Conservation (phyloP, 2,113 vertebrate genomes). For the Microtus oregoni region DNA sequence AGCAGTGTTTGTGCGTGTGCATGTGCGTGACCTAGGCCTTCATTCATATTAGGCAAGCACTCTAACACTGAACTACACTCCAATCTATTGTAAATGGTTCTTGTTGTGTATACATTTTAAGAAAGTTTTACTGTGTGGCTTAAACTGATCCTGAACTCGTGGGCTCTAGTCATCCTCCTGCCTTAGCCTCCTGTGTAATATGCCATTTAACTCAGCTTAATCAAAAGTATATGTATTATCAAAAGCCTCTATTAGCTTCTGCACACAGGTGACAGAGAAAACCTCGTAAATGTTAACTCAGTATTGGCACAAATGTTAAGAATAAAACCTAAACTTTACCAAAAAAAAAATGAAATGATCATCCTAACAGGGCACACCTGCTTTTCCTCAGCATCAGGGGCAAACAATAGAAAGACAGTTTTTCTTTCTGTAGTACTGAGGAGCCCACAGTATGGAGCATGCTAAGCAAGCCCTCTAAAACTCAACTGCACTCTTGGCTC, state of each 20-base stretch:
- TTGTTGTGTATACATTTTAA: background rate
- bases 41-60: background rate
- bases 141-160: background rate
- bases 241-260: conserved; percentile 52
- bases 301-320: conserved; percentile 39
- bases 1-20: background rate
- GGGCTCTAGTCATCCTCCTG: background rate
- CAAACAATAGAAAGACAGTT: background rate
- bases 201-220: background rate
- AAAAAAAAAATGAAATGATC: conserved; percentile 25
- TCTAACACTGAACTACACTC: background rate
- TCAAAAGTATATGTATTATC: background rate
- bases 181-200: background rate
- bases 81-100: background rate
- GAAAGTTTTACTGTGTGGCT: background rate
- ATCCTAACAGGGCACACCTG: background rate
- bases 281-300: background rate
- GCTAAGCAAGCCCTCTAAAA: background rate
- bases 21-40: too few species aligned
- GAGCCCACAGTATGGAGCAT: background rate
- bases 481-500: background rate
- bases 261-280: background rate
- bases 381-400: background rate
- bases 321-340: conserved; percentile 48
- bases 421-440: background rate